Conservation (phyloP, 2,888 invertebrate genomes). For the Drosophila aldrichi region DNA sequence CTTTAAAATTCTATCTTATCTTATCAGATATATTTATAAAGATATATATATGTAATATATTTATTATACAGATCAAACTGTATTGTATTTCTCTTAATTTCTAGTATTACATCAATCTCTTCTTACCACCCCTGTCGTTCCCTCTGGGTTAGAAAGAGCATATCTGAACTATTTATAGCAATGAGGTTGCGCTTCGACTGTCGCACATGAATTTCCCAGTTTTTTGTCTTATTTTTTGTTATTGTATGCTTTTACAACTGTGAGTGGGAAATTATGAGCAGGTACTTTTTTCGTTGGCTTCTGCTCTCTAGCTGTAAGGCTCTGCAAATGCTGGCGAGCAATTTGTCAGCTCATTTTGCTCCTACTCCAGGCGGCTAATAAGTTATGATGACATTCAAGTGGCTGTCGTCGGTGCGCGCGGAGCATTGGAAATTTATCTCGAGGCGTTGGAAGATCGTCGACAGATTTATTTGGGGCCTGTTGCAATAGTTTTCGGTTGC, state of each 20-base stretch:
- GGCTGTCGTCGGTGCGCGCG: conserved; percentile 59
- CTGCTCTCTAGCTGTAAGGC: conserved; percentile 48
- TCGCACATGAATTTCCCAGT: conserved; percentile 57
- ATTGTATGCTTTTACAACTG: neutral
- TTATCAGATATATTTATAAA: no score
- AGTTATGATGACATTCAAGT: conserved; percentile 75
- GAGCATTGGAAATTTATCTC: conserved; percentile 4
- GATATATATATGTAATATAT: neutral
- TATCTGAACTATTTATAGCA: conserved; percentile 57
- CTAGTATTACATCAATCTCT: neutral
- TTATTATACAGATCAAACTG: neutral
- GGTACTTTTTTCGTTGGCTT: conserved; percentile 39
- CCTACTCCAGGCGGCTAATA: conserved; percentile 42
- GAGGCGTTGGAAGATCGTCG: conserved; percentile 16
- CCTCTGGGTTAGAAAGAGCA: conserved; percentile 42
- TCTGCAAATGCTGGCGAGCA: conserved; percentile 55
- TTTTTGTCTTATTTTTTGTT: conserved; percentile 2
- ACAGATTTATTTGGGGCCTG: conserved; percentile 70
- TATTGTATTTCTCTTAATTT: neutral
- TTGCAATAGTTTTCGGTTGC: conserved; percentile 59
- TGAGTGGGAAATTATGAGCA: conserved; percentile 47
- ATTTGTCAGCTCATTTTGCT: conserved; percentile 74
- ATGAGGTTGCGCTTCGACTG: conserved; percentile 67
- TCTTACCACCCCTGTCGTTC: conserved; percentile 13
- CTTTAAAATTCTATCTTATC: no score